Evolutionary conservation across 2,888 invertebrate species (phyloP).

Genomic region (Nephrotoma flavescens): DNA sequence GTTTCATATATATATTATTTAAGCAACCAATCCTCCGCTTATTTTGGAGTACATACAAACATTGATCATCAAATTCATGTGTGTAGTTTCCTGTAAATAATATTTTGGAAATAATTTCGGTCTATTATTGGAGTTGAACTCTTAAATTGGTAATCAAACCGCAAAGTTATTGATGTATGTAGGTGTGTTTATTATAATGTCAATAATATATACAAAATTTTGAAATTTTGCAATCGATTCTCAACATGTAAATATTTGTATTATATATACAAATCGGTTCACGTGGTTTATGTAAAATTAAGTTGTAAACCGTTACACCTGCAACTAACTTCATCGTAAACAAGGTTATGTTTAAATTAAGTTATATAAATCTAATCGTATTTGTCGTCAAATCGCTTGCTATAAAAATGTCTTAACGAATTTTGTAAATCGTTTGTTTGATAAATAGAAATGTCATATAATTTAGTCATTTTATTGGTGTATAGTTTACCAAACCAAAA

Average conservation of each 20-base stretch:
- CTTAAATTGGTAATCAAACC: background rate
- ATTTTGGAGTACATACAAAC: background rate
- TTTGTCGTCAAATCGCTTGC: background rate
- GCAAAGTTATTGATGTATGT: background rate
- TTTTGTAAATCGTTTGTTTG: background rate
- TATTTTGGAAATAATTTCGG: background rate
- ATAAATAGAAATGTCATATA: background rate
- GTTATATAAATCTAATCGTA: background rate
- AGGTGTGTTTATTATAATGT: background rate
- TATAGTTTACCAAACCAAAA: background rate
- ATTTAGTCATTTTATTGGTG: background rate
- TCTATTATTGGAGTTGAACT: background rate
- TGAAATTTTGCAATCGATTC: background rate
- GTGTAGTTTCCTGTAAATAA: background rate
- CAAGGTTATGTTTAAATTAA: background rate
- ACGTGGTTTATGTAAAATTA: background rate
- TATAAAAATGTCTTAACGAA: background rate
- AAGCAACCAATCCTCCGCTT: background rate
- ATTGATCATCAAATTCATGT: background rate
- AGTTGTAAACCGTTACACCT: background rate
- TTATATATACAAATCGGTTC: background rate
- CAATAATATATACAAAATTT: background rate
- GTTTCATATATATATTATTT: background rate
- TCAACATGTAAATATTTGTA: background rate
- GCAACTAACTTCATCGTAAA: background rate